phyloP scores from a whole-genome alignment of 2,113 vertebrate genomes.

The Cynocephalus volans region DNA sequence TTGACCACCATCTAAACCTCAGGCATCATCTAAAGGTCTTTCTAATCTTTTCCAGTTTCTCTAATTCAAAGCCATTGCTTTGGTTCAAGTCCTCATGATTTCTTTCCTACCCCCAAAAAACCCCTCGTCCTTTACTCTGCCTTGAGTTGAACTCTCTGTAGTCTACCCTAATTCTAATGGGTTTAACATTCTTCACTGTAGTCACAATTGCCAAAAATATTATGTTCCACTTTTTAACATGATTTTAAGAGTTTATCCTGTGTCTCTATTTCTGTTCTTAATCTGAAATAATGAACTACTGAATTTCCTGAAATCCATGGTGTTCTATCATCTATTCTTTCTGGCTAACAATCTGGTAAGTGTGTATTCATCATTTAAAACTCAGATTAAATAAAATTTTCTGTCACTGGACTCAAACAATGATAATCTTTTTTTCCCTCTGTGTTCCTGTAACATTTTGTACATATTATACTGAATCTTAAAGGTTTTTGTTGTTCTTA shows the following conservation, averaged over 20 bases:
- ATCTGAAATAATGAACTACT: background rate
- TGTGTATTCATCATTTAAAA: background rate
- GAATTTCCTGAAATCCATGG: background rate
- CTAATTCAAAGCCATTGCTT: background rate
- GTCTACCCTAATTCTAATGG: too few relatives aligned
- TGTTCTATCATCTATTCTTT: background rate
- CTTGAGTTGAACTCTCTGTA: background rate
- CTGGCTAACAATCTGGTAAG: background rate
- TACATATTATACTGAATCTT: background rate
- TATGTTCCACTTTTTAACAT: background rate
- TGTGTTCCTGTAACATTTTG: background rate
- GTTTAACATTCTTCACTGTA: background rate
- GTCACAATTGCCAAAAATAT: background rate
- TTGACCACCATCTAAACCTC: background rate
- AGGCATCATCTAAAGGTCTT: background rate
- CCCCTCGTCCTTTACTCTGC: background rate
- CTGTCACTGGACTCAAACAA: background rate
- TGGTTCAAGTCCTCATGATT: background rate
- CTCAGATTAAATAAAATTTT: background rate
- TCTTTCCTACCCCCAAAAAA: background rate
- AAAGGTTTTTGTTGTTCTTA: background rate
- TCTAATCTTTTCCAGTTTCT: background rate
- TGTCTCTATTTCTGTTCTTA: background rate
- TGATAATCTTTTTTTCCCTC: too few relatives aligned
- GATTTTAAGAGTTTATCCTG: background rate